A percentile compares a stretch with the other conserved stretches of the same genome.
Evolutionary conservation across 2,113 vertebrate genomes (phyloP).

Genomic region (Polypterus senegalus): DNA sequence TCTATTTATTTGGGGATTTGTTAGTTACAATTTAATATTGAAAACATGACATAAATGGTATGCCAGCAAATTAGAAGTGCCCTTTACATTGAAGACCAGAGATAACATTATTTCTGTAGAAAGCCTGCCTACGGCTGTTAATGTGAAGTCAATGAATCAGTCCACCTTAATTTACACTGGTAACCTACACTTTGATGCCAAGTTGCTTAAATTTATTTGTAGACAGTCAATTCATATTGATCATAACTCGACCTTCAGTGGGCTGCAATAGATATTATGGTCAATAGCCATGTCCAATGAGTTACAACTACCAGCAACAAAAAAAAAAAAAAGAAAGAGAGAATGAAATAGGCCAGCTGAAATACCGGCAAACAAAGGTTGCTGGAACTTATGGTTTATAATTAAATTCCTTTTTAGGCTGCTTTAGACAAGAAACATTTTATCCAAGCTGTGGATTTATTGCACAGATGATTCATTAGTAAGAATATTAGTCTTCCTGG

Average conservation of each 20-base stretch:
- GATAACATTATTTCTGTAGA: too few species aligned
- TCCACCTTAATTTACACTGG: slow-evolving; percentile 69
- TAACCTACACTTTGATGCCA: slow-evolving; percentile 56
- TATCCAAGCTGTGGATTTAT: neutral
- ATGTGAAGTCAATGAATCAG: slow-evolving; percentile 7
- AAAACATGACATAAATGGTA: too few species aligned
- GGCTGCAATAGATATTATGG: slow-evolving; percentile 69
- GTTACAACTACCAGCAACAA: slow-evolving; percentile 48
- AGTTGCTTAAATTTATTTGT: slow-evolving; percentile 71
- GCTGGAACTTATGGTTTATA: slow-evolving; percentile 6
- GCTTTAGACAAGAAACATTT: slow-evolving; percentile 7
- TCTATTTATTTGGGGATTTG: too few species aligned
- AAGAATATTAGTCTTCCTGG: neutral
- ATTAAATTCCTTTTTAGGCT: neutral
- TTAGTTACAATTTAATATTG: too few species aligned
- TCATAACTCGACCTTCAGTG: slow-evolving; percentile 68
- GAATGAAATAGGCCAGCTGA: too few species aligned
- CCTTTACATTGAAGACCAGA: too few species aligned
- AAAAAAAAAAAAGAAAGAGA: slow-evolving; percentile 1
- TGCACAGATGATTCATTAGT: slow-evolving; percentile 1
- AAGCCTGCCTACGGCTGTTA: neutral
- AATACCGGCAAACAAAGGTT: slow-evolving; percentile 2
- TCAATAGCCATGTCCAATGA: slow-evolving; percentile 67
- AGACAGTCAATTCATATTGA: slow-evolving; percentile 77
- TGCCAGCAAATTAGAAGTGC: too few species aligned